phyloP scores from a whole-genome alignment of 1,140 invertebrate species.

The Vanessa tameamea region DNA sequence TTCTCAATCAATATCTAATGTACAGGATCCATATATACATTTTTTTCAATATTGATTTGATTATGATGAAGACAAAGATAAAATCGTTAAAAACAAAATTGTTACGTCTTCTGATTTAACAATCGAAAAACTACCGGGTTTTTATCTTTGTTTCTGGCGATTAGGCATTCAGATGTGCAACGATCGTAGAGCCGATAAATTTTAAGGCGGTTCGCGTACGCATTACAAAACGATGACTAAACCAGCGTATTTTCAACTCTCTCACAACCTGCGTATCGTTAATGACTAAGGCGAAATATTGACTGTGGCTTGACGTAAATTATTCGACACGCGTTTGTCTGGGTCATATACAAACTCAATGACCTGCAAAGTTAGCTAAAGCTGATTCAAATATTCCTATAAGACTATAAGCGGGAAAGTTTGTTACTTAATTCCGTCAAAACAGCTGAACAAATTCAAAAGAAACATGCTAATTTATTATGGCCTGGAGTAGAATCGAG shows the following conservation, averaged over 20 bases:
- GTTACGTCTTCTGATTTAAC: neutral
- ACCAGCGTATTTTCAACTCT: conserved; percentile 41
- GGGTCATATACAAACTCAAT: conserved; percentile 11
- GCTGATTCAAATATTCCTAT: neutral
- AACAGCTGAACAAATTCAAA: too few relatives aligned
- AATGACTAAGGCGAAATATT: conserved; percentile 45
- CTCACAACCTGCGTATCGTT: conserved; percentile 44
- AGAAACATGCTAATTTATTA: too few relatives aligned
- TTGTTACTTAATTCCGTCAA: too few relatives aligned
- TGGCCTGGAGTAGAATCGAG: too few relatives aligned
- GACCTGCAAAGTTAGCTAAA: neutral
- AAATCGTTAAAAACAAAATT: neutral
- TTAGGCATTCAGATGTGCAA: conserved; percentile 38
- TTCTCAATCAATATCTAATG: too few relatives aligned
- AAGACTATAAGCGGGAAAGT: too few relatives aligned
- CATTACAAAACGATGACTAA: conserved; percentile 72
- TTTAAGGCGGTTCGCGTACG: conserved; percentile 56
- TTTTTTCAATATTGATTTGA: too few relatives aligned
- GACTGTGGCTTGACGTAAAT: conserved; percentile 27
- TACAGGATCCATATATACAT: too few relatives aligned
- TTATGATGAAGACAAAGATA: too few relatives aligned
- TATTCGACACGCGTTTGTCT: conserved; percentile 35
- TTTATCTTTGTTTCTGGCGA: conserved; percentile 35
- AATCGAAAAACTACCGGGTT: neutral
- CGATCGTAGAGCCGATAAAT: conserved; percentile 48